A percentile compares a stretch with the other conserved stretches of the same genome.
phyloP scores from a whole-genome alignment of 2,797 vertebrate genomes.

The Gymnothorax javanicus region DNA sequence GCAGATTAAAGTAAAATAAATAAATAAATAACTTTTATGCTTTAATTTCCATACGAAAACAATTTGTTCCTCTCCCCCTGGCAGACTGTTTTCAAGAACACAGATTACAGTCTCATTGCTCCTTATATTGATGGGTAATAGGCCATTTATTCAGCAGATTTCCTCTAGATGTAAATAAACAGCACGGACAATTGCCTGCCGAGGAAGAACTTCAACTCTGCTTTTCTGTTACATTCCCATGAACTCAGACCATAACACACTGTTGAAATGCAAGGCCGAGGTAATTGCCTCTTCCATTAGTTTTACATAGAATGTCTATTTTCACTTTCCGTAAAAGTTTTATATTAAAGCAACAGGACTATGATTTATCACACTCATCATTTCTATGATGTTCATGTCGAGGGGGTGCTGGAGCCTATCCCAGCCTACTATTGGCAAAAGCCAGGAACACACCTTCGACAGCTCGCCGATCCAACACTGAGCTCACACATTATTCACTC shows the following conservation, averaged over 20 bases:
- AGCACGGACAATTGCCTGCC: constrained; percentile 58
- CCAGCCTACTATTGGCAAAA: too few species aligned
- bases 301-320: not conserved
- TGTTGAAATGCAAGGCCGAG: not conserved
- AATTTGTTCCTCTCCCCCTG: constrained; percentile 39
- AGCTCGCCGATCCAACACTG: too few species aligned
- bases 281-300: not conserved
- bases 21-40: not conserved
- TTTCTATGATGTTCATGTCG: not conserved
- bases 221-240: not conserved
- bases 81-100: constrained; percentile 56
- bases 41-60: not conserved
- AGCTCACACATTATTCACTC: too few species aligned
- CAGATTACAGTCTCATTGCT: constrained; percentile 57
- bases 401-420: too few species aligned
- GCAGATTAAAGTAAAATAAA: not conserved
- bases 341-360: not conserved
- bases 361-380: not conserved
- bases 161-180: constrained; percentile 68
- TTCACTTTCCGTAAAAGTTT: not conserved
- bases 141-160: constrained; percentile 57
- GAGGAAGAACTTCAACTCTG: constrained; percentile 39
- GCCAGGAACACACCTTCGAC: too few species aligned
- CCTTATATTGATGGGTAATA: constrained; percentile 61
- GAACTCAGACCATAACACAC: constrained; percentile 37